Percentiles rank a stretch among this genome's conserved stretches.
phyloP scores from a whole-genome alignment of 1,140 invertebrate genomes.

The Pectinophora gossypiella region DNA sequence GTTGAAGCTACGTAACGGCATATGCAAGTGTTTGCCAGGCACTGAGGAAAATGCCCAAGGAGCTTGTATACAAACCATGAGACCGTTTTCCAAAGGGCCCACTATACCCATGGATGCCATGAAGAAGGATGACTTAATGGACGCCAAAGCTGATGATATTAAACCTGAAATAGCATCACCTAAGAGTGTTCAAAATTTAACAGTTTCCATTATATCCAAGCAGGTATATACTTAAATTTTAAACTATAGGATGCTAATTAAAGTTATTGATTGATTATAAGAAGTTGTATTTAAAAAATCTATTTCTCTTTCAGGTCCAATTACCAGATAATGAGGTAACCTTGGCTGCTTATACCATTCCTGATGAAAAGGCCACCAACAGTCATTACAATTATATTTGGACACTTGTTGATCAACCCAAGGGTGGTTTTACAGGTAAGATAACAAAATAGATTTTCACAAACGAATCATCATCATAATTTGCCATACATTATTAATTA shows the following conservation, averaged over 20 bases:
- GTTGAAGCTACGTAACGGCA: conserved; percentile 76
- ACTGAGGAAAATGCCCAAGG: conserved; percentile 56
- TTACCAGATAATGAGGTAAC: conserved; percentile 86
- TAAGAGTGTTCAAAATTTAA: conserved; percentile 79
- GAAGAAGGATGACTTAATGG: conserved; percentile 43
- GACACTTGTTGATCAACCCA: conserved; percentile 89
- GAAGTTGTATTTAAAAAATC: no score
- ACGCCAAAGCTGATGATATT: conserved; percentile 31
- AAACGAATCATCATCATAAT: no score
- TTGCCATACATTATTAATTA: no score
- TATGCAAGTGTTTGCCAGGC: conserved; percentile 81
- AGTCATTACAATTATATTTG: conserved; percentile 92
- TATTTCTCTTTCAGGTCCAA: conserved; percentile 52
- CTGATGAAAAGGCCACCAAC: conserved; percentile 81
- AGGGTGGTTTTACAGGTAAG: conserved; percentile 80
- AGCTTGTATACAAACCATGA: conserved; percentile 40
- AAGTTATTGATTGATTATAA: no score
- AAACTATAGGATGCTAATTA: no score
- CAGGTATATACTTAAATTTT: conserved; percentile 69
- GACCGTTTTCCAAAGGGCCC: conserved; percentile 59
- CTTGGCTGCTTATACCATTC: conserved; percentile 87
- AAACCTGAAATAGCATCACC: conserved; percentile 56
- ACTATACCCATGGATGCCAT: conserved; percentile 48
- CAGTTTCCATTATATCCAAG: conserved; percentile 87
- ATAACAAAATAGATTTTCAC: no score